Evolutionary conservation across 2,113 vertebrate genomes (phyloP), one percentile per base, ranked within the genome.

Genomic region (Numenius arquata): DNA sequence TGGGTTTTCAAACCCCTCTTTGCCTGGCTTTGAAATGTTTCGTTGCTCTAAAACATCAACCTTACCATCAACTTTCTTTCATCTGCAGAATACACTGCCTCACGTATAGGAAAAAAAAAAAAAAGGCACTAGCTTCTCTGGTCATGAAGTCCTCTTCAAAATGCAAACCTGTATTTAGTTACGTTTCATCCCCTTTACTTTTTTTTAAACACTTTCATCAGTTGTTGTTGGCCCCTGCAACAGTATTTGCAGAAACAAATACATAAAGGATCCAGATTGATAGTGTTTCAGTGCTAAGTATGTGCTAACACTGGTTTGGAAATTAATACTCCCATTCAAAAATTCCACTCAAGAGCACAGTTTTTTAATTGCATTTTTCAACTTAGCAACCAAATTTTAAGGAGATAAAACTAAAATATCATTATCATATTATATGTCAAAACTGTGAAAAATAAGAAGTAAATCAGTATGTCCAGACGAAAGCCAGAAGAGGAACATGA

Each of bases 291-390:
- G 76, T 0, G 6, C 6, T 88, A 86, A 85, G 30, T 47, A 45
- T n/a, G 34, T 77, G 47, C 73, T 53, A 92, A 74, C 61, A 25
- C 38, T 36, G 48, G 20, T 73, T 88, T 79, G 66, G 50, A 88
- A 87, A 92, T 75, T 61, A 85, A 85, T n/a, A 66, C 61, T 32
- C 58, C 62, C 43, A 85, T 89, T 95, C 55, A 92, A n/a, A 90
- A 94, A 58, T 62, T 58, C 40, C 48, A 65, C 62, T 50, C 19
- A 4, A 43, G 36, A 59, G 47, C 17, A 66, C 18, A 21, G 4
- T 18, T 59, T 48, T 77, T 63, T 68, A 36, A 84, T 17, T 89
- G 41, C 66, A 58, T 45, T 88, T 50, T 2, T 68, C 68, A 68
- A 61, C 43, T 40, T 79, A 67, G 55, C 77, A 91, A 72, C 14